Conservation (phyloP, 2,888 invertebrate species). For the Lepidochrysops patricia region DNA sequence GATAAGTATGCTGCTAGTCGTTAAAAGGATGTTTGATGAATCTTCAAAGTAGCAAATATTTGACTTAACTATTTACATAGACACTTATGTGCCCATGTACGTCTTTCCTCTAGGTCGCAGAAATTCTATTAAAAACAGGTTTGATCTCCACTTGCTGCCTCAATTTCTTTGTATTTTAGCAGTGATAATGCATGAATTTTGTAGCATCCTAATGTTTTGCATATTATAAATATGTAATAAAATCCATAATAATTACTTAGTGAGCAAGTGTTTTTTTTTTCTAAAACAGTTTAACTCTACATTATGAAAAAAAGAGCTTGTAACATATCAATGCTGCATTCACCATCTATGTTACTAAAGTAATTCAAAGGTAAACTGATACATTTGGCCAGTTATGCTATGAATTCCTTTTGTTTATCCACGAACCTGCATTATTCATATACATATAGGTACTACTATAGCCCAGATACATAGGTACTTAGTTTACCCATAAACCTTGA, state of each 20-base stretch:
- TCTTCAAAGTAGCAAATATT: slow-evolving; percentile 4
- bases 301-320: too few relatives aligned
- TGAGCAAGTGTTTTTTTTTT: not conserved
- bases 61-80: slow-evolving; percentile 4
- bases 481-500: too few relatives aligned
- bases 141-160: slow-evolving; percentile 52
- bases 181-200: not conserved
- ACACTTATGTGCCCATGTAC: not conserved
- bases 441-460: too few relatives aligned
- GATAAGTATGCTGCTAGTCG: not conserved
- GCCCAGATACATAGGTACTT: too few relatives aligned
- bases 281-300: not conserved
- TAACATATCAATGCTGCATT: too few relatives aligned
- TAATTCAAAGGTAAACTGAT: too few relatives aligned
- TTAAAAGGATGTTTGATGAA: not conserved
- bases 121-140: slow-evolving; percentile 44
- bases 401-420: too few relatives aligned
- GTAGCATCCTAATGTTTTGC: not conserved
- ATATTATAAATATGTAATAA: not conserved
- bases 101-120: slow-evolving; percentile 33
- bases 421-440: too few relatives aligned
- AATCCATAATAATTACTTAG: not conserved
- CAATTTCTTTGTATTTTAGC: slow-evolving; percentile 28
- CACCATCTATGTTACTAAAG: too few relatives aligned
- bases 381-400: too few relatives aligned